These are phyloP conservation scores for Takifugu rubripes DNA, from an alignment of 2,797 vertebrate genomes.

Conservation along the genomic window DNA sequence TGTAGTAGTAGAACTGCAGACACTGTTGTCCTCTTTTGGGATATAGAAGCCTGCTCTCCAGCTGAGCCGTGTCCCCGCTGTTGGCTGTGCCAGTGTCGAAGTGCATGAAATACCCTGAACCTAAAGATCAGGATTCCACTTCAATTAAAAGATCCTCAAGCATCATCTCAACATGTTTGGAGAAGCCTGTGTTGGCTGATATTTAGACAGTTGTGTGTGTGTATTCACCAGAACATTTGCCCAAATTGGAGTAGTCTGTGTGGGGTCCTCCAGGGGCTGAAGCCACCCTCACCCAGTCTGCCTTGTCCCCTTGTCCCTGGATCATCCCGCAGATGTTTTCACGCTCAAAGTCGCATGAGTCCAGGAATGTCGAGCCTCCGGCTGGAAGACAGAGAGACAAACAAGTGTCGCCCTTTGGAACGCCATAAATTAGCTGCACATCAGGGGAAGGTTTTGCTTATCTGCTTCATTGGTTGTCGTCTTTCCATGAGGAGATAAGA, in stretches of 20 bases:
- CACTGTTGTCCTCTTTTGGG: constrained; percentile 87
- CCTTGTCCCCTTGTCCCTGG: constrained; percentile 75
- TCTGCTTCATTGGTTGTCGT: not conserved
- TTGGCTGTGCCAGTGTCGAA: constrained; percentile 68
- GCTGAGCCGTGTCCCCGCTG: constrained; percentile 59
- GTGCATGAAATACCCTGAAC: constrained; percentile 90
- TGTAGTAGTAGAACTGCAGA: constrained; percentile 88
- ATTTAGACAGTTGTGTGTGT: not conserved
- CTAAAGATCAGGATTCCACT: constrained; percentile 58
- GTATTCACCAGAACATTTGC: constrained; percentile 81
- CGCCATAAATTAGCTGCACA: constrained; percentile 22
- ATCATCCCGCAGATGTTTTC: constrained; percentile 93
- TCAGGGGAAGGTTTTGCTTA: not conserved
- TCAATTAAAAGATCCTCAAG: constrained; percentile 3
- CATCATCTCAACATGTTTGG: not conserved
- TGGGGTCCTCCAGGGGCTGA: constrained; percentile 69
- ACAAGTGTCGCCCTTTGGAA: constrained; percentile 40
- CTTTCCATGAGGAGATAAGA: not conserved
- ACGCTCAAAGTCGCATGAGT: constrained; percentile 89
- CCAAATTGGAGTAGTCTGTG: constrained; percentile 84
- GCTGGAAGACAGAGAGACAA: constrained; percentile 40
- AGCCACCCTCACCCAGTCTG: constrained; percentile 76
- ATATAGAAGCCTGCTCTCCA: constrained; percentile 86
- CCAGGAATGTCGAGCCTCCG: constrained; percentile 83
- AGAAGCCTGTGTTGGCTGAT: not conserved